Percentiles rank a stretch among this genome's conserved stretches.
These are phyloP conservation scores for Ptilorrhoa leucosticta DNA, from an alignment of 2,113 vertebrate species.

Conservation along the genomic window DNA sequence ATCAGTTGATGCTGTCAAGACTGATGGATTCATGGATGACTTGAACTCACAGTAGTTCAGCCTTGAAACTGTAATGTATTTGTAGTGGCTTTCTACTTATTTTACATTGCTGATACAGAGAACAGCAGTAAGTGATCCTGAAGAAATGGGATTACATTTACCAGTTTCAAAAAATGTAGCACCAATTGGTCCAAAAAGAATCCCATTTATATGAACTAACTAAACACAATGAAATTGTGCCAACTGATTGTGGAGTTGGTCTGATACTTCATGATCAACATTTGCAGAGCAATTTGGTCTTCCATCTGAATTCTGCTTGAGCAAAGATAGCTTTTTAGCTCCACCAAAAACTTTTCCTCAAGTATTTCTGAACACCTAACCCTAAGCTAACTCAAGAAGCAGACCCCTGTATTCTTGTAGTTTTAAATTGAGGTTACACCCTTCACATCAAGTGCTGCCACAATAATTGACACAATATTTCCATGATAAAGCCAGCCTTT, in stretches of 20 bases:
- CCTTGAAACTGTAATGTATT: background rate
- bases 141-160: background rate
- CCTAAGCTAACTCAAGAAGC: background rate
- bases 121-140: background rate
- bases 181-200: background rate
- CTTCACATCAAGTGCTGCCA: background rate
- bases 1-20: background rate
- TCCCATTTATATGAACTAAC: background rate
- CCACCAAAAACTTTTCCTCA: background rate
- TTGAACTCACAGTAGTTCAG: background rate
- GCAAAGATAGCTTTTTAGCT: background rate
- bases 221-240: background rate
- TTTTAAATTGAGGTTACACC: background rate
- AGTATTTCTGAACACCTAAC: background rate
- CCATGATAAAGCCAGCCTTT: background rate
- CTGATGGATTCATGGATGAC: background rate
- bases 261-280: background rate
- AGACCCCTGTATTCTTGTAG: background rate
- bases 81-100: background rate
- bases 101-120: background rate
- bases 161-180: background rate
- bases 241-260: background rate
- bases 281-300: background rate
- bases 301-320: background rate
- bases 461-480: background rate